phyloP scores from a whole-genome alignment of 1,140 invertebrate species.

The Zaprionus ornatus region DNA sequence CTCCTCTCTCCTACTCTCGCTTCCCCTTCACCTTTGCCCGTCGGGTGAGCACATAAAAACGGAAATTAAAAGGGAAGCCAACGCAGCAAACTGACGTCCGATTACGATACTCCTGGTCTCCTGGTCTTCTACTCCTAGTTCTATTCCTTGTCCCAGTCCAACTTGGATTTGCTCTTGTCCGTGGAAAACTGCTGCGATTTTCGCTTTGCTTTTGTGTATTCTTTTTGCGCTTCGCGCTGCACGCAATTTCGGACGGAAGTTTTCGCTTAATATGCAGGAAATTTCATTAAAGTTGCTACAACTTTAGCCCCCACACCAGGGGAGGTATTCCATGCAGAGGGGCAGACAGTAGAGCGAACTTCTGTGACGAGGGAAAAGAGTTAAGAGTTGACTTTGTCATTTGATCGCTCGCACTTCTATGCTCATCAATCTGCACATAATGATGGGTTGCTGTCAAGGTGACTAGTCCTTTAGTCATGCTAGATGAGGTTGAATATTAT shows the following conservation, averaged over 20 bases:
- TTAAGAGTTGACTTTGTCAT: conserved; percentile 9
- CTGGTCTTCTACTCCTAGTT: not conserved
- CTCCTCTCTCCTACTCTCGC: not conserved
- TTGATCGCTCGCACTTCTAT: conserved; percentile 24
- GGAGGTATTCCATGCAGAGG: not conserved
- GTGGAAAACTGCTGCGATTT: conserved; percentile 12
- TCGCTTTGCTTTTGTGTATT: conserved; percentile 27
- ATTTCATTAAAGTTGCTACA: conserved; percentile 72
- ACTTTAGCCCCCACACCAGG: not conserved
- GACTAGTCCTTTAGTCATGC: not conserved
- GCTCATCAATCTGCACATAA: conserved; percentile 30
- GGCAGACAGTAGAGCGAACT: not conserved
- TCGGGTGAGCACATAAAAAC: conserved; percentile 60
- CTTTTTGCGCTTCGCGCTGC: not conserved
- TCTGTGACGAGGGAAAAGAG: not conserved
- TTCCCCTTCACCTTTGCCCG: not conserved
- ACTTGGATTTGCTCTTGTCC: conserved; percentile 17
- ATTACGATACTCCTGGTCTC: conserved; percentile 20
- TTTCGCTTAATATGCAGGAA: conserved; percentile 72
- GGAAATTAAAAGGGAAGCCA: conserved; percentile 76
- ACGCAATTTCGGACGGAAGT: conserved; percentile 49
- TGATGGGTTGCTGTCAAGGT: not conserved
- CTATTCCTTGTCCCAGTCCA: conserved; percentile 1
- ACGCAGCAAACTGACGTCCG: conserved; percentile 55
- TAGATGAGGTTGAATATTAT: not conserved